Conservation (phyloP, 2,113 vertebrate species). For the Oreochromis aureus region DNA sequence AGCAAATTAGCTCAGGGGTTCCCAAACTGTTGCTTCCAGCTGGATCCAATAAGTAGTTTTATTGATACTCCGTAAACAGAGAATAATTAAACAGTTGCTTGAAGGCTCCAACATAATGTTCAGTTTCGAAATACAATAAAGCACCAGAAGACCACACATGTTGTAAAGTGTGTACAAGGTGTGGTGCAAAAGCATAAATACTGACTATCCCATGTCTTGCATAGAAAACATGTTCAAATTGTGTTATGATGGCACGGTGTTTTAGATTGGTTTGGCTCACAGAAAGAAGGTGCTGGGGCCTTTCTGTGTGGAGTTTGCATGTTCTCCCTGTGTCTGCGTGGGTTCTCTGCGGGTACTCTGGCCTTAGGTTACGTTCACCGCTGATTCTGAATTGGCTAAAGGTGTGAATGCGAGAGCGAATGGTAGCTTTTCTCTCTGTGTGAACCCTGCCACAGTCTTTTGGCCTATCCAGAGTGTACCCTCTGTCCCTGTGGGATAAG, state of each 20-base stretch:
- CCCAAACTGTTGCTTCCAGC: background rate
- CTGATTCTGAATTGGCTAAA: background rate
- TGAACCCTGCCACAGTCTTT: background rate
- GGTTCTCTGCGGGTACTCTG: background rate
- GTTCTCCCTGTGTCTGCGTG: background rate
- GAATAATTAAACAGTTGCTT: background rate
- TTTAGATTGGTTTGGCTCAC: background rate
- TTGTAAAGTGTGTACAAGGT: background rate
- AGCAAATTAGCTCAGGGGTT: background rate
- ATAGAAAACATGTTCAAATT: background rate
- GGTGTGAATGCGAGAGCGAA: background rate
- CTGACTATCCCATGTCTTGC: background rate
- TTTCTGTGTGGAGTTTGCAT: background rate
- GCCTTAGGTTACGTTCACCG: background rate
- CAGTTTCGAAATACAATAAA: background rate
- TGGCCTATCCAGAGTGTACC: background rate
- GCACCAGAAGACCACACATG: background rate
- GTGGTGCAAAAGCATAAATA: background rate
- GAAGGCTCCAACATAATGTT: background rate
- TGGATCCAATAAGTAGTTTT: background rate
- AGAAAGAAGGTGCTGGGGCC: background rate
- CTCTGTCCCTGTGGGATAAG: background rate
- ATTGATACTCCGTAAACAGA: background rate
- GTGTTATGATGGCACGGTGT: accelerated
- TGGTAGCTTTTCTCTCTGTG: background rate